These are phyloP conservation scores for Atta texana DNA, from an alignment of 1,140 invertebrate genomes.

Conservation along the genomic window DNA sequence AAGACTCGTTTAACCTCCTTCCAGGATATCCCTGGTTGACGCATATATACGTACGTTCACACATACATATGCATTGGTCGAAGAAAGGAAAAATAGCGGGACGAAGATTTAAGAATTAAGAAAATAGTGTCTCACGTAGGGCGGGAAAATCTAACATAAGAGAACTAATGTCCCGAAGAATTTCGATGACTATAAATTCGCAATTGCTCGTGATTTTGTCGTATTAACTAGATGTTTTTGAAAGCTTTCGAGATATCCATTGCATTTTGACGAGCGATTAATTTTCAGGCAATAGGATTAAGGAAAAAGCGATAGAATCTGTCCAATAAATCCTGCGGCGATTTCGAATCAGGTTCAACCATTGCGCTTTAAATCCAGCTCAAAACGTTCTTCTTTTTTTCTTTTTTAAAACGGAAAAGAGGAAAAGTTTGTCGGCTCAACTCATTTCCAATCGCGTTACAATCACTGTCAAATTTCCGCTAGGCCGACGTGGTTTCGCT, in stretches of 20 bases:
- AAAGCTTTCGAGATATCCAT: background rate
- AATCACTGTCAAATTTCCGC: constrained; percentile 72
- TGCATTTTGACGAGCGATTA: constrained; percentile 1
- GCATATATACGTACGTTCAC: background rate
- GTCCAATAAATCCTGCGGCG: constrained; percentile 18
- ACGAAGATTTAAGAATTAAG: background rate
- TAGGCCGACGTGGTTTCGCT: constrained; percentile 45
- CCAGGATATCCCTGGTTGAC: background rate
- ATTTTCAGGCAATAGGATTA: constrained; percentile 39
- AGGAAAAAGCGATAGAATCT: constrained; percentile 10
- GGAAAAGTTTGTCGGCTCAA: constrained; percentile 28
- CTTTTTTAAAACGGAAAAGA: background rate
- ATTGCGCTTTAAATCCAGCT: constrained; percentile 18
- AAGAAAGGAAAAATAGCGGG: background rate
- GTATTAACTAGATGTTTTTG: background rate
- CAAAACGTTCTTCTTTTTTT: background rate
- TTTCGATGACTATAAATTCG: constrained; percentile 23
- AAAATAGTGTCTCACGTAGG: background rate
- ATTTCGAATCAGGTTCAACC: background rate
- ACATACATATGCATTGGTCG: background rate
- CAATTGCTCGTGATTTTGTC: constrained; percentile 9
- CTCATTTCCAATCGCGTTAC: constrained; percentile 47
- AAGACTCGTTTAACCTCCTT: constrained; percentile 75
- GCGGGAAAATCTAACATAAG: background rate
- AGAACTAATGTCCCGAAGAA: background rate